Percentiles rank a stretch among this genome's conserved stretches.
These are phyloP conservation scores for Prunella fulvescens DNA, from an alignment of 2,113 vertebrate species.

Conservation along the genomic window DNA sequence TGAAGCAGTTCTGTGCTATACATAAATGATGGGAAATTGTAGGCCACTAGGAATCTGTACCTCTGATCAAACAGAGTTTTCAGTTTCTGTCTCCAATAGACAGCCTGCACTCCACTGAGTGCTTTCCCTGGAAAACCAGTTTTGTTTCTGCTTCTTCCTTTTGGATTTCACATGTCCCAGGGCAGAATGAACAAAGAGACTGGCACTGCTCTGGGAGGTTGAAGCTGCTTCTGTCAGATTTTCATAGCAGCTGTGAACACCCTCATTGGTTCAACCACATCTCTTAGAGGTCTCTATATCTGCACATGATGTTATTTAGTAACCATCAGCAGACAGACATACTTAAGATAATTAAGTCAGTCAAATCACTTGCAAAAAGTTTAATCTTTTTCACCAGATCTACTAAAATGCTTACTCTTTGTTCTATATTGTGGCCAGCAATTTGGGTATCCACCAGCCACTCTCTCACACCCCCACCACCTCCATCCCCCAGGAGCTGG, in stretches of 20 bases:
- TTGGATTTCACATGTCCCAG: background rate
- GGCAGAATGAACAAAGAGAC: background rate
- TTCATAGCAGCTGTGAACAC: background rate
- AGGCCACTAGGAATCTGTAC: background rate
- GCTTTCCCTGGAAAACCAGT: background rate
- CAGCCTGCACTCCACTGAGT: background rate
- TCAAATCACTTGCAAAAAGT: background rate
- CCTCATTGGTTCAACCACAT: background rate
- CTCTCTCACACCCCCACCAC: background rate
- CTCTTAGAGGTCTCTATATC: background rate
- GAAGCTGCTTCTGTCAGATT: background rate
- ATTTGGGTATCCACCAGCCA: background rate
- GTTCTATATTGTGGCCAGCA: background rate
- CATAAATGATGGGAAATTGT: background rate
- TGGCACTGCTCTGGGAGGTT: background rate
- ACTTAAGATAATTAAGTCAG: background rate
- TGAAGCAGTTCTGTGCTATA: background rate
- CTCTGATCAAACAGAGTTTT: background rate
- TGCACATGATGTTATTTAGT: background rate
- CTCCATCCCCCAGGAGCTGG: background rate
- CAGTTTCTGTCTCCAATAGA: background rate
- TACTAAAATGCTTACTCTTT: background rate
- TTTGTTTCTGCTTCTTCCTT: background rate
- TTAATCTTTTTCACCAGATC: background rate
- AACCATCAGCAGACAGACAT: background rate